A percentile compares a stretch with the other conserved stretches of the same genome.
These are phyloP conservation scores for Glaucidium brasilianum DNA, from an alignment of 2,113 vertebrate genomes.

Conservation along the genomic window DNA sequence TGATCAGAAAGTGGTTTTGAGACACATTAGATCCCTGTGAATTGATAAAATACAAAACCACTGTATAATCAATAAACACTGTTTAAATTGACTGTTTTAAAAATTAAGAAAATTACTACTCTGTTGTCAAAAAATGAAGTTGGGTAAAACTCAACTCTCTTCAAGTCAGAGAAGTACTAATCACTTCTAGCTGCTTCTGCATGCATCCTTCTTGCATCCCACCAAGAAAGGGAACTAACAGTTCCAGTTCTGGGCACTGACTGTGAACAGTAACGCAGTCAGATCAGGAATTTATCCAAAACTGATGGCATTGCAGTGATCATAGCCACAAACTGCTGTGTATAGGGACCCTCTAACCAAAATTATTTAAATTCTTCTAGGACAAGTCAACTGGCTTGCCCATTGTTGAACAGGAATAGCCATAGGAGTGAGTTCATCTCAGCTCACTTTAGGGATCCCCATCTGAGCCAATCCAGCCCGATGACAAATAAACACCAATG, in stretches of 20 bases:
- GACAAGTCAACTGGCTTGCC: neutral
- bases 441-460: too few species aligned
- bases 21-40: neutral
- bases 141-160: neutral
- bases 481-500: neutral
- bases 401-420: neutral
- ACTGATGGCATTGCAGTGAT: accelerated
- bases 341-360: neutral
- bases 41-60: neutral
- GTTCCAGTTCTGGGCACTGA: neutral
- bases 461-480: neutral
- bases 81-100: neutral
- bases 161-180: neutral
- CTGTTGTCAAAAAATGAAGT: neutral
- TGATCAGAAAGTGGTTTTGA: neutral
- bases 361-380: neutral
- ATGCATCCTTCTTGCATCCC: neutral
- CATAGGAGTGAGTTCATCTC: neutral
- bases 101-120: neutral
- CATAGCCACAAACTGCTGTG: neutral
- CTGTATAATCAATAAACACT: neutral
- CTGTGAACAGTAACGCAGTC: neutral
- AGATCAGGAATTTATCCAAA: neutral
- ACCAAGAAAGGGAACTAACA: neutral
- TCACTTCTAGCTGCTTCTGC: neutral